These are phyloP conservation scores for Cyprinus carpio DNA, from an alignment of 2,113 vertebrate genomes.

Conservation along the genomic window DNA sequence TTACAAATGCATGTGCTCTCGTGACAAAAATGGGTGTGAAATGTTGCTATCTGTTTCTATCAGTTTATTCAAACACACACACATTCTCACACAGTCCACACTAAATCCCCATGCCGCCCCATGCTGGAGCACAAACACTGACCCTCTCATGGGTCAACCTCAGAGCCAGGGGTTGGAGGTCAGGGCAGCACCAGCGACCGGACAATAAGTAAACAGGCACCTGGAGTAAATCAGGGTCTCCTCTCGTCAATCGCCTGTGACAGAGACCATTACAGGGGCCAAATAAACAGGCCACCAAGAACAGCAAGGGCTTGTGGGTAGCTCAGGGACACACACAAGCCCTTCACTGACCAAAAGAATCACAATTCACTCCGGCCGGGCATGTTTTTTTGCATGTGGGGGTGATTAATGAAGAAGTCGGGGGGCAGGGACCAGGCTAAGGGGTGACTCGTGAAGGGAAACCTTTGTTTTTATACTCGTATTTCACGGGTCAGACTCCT, in stretches of 20 bases:
- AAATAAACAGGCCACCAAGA: constrained; percentile 67
- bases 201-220: constrained; percentile 76
- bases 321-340: constrained; percentile 52
- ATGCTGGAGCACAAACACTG: constrained; percentile 63
- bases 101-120: constrained; percentile 62
- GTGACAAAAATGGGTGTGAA: neutral
- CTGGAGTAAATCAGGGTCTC: constrained; percentile 75
- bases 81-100: constrained; percentile 49
- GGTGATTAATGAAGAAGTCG: constrained; percentile 70
- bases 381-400: constrained; percentile 55
- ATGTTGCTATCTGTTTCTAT: neutral
- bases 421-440: constrained; percentile 46
- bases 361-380: constrained; percentile 63
- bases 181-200: constrained; percentile 67
- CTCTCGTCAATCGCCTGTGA: constrained; percentile 68
- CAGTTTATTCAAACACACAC: constrained; percentile 33
- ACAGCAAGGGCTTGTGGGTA: constrained; percentile 68
- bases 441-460: constrained; percentile 55
- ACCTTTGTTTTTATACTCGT: constrained; percentile 69
- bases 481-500: constrained; percentile 69
- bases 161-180: constrained; percentile 66
- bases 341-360: constrained; percentile 56
- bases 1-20: neutral
- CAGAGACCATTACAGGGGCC: constrained; percentile 69
- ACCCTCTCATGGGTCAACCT: constrained; percentile 58